Conservation (phyloP, 2,888 invertebrate species). For the Chrysina gloriosa region DNA sequence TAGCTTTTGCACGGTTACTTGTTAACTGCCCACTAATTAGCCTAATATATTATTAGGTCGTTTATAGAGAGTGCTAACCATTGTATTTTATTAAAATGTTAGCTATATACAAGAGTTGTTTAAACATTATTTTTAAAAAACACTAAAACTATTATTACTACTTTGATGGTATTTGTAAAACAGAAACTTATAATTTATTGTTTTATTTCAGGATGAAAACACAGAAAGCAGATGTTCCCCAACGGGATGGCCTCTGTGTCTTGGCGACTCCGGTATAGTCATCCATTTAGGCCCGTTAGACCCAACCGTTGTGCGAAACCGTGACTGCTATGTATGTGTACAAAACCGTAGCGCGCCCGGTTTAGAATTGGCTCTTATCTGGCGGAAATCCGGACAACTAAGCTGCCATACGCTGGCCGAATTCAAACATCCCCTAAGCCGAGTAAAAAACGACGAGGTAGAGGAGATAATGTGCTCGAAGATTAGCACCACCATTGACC, state of each 20-base stretch:
- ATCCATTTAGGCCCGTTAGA: conserved; percentile 74
- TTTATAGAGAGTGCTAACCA: too few relatives aligned
- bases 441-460: conserved; percentile 45
- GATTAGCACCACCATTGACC: conserved; percentile 57
- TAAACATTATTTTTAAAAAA: too few relatives aligned
- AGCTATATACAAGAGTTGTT: too few relatives aligned
- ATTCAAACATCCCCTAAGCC: conserved; percentile 52
- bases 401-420: conserved; percentile 60
- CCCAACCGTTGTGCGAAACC: conserved; percentile 70
- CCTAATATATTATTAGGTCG: too few relatives aligned
- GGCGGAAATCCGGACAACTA: conserved; percentile 58
- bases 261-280: conserved; percentile 71
- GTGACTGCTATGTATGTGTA: conserved; percentile 76
- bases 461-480: conserved; percentile 60
- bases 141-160: too few relatives aligned
- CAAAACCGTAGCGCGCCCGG: conserved; percentile 57
- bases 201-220: conserved; percentile 68
- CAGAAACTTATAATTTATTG: not conserved
- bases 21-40: too few relatives aligned
- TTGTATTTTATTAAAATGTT: too few relatives aligned
- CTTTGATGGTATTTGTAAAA: too few relatives aligned
- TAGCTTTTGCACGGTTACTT: too few relatives aligned
- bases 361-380: conserved; percentile 59
- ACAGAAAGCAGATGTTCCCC: conserved; percentile 65
- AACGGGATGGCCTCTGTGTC: conserved; percentile 76